Evolutionary conservation across 2,113 vertebrate genomes (phyloP).

Genomic region (Atlantisia rogersi): DNA sequence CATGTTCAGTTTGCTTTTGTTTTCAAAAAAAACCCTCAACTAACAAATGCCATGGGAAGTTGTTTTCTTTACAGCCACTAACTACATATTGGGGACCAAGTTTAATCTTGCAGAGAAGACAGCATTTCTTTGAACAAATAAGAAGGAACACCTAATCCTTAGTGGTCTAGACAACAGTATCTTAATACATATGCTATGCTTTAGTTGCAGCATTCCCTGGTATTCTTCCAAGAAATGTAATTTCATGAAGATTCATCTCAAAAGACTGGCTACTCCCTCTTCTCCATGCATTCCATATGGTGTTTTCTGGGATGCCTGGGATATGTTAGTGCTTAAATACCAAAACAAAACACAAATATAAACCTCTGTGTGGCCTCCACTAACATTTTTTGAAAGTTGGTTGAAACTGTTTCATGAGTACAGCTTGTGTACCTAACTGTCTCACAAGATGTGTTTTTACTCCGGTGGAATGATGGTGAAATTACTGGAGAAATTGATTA

Average conservation of each 20-base stretch:
- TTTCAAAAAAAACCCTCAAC: neutral
- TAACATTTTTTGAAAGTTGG: neutral
- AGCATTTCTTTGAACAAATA: neutral
- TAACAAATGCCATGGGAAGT: neutral
- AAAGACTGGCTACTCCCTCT: conserved; percentile 11
- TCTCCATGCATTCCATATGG: conserved; percentile 8
- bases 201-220: conserved; percentile 58
- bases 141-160: conserved; percentile 65
- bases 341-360: neutral
- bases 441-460: neutral
- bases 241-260: conserved; percentile 42
- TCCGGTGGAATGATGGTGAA: neutral
- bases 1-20: neutral
- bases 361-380: neutral
- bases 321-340: neutral
- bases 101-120: neutral
- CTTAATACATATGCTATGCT: conserved; percentile 32
- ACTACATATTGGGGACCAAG: neutral
- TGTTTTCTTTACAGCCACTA: neutral
- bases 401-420: neutral
- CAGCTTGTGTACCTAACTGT: neutral
- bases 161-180: conserved; percentile 52
- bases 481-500: neutral
- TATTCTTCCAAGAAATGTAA: conserved; percentile 56
- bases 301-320: neutral